Percentiles rank a stretch among this genome's conserved stretches.
Conservation (phyloP, 2,797 vertebrate species). For the Menidia menidia region DNA sequence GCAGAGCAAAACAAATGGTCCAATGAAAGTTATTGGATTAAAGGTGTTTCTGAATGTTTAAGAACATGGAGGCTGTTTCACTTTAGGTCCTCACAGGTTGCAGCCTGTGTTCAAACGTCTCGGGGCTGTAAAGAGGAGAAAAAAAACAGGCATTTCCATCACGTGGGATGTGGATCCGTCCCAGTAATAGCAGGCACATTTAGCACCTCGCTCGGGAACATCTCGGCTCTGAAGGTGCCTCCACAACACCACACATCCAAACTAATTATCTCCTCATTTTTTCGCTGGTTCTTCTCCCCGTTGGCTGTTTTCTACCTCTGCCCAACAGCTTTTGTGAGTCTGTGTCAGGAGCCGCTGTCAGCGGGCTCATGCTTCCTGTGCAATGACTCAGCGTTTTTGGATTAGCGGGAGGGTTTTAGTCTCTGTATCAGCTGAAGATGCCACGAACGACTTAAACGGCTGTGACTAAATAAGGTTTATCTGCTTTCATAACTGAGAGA, state of each 20-base stretch:
- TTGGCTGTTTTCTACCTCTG: background rate
- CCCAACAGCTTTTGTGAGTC: background rate
- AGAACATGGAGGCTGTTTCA: no score
- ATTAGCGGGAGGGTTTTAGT: no score
- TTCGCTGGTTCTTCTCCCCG: background rate
- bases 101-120: background rate
- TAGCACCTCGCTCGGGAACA: background rate
- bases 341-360: background rate
- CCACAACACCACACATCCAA: background rate
- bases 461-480: background rate
- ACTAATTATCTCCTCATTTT: constrained; percentile 14
- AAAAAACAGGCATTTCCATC: constrained; percentile 1
- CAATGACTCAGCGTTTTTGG: background rate
- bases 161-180: background rate
- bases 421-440: background rate
- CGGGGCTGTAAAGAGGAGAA: background rate
- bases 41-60: no score
- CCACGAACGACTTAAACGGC: background rate
- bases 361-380: background rate
- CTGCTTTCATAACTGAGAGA: background rate
- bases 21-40: no score
- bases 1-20: no score
- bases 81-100: no score
- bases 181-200: background rate
- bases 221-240: background rate